Conservation (phyloP, 2,888 invertebrate genomes). For the Dexiosoma caninum region DNA sequence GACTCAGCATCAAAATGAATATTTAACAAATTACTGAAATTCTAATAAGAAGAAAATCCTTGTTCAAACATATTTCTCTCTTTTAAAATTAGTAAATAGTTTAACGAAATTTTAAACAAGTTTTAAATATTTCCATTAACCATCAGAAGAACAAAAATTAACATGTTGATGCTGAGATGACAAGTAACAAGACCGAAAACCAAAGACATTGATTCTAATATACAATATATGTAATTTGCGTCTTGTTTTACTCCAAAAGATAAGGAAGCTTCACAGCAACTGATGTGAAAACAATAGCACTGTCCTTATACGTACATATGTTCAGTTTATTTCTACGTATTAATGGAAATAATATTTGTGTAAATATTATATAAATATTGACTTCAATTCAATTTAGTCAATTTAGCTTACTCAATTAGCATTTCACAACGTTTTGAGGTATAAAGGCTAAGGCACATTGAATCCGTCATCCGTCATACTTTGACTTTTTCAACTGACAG, state of each 20-base stretch:
- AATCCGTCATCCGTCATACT: too few relatives aligned
- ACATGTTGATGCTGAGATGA: constrained; percentile 31
- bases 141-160: neutral
- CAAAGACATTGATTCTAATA: constrained; percentile 43
- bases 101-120: constrained; percentile 19
- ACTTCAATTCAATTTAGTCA: too few relatives aligned
- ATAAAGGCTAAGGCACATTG: too few relatives aligned
- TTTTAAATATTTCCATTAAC: constrained; percentile 41
- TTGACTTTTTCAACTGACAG: too few relatives aligned
- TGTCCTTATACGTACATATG: too few relatives aligned
- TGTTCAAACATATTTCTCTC: constrained; percentile 34
- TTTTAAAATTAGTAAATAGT: constrained; percentile 24
- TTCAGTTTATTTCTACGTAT: too few relatives aligned
- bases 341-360: too few relatives aligned
- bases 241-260: neutral
- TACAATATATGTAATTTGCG: constrained; percentile 15
- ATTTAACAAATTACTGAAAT: constrained; percentile 8
- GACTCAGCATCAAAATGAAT: too few relatives aligned
- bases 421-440: too few relatives aligned
- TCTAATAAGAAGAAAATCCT: neutral
- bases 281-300: too few relatives aligned
- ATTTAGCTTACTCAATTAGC: too few relatives aligned
- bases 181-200: constrained; percentile 47
- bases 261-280: constrained; percentile 31
- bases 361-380: too few relatives aligned